Conservation (phyloP, 2,797 vertebrate species). For the Tokudaia muenninki region DNA sequence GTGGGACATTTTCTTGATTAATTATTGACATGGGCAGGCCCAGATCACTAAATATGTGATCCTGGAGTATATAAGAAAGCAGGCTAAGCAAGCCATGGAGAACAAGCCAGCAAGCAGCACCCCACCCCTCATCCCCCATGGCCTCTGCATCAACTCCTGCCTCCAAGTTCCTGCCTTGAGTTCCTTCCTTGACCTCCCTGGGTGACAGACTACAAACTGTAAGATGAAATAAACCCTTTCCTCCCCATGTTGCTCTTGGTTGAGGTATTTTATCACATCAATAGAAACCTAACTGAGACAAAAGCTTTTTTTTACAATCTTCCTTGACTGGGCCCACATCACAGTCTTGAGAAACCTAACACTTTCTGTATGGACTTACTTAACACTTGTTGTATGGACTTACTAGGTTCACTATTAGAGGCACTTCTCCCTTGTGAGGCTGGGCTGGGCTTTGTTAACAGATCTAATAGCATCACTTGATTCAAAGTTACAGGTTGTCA, state of each 20-base stretch:
- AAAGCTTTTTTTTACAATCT: slow-evolving; percentile 15
- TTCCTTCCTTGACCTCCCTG: neutral
- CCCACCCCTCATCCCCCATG: neutral
- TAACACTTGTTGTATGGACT: no score
- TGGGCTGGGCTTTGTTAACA: neutral
- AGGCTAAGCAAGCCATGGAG: neutral
- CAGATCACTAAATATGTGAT: neutral
- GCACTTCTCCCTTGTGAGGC: neutral
- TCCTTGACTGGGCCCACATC: neutral
- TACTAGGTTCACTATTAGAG: neutral
- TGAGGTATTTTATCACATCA: neutral
- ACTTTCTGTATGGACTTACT: neutral
- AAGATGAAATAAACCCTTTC: neutral
- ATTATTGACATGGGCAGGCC: neutral
- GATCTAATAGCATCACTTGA: neutral
- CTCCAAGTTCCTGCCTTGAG: neutral
- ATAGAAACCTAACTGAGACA: neutral
- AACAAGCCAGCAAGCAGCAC: neutral
- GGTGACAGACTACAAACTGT: neutral
- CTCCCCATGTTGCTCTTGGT: neutral
- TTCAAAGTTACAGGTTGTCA: neutral
- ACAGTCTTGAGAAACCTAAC: neutral
- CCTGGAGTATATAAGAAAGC: neutral
- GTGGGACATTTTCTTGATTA: neutral
- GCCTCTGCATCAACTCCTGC: neutral